These are phyloP conservation scores for Tursiops truncatus DNA, from an alignment of 2,113 vertebrate species.

Conservation along the genomic window DNA sequence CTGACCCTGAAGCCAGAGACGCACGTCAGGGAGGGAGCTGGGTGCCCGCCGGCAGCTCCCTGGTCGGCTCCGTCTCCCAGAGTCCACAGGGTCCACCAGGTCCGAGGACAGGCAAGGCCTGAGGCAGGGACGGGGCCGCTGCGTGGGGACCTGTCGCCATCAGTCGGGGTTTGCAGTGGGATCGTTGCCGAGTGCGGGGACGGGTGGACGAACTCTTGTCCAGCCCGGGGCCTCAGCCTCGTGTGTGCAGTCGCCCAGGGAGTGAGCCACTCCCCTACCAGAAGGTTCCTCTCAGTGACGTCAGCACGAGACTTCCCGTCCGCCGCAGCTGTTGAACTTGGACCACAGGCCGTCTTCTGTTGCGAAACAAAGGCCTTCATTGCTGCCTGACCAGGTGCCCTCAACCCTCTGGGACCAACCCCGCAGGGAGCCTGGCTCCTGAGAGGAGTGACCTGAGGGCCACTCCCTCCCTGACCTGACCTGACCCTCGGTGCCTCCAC, in stretches of 20 bases:
- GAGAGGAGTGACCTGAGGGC: fast-evolving
- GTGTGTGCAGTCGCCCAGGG: neutral
- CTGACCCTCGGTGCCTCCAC: fast-evolving
- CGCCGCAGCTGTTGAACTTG: neutral
- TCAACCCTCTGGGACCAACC: fast-evolving
- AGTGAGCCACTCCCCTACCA: neutral
- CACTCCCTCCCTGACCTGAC: neutral
- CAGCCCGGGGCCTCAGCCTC: neutral
- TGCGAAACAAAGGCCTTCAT: neutral
- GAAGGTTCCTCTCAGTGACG: too few species aligned
- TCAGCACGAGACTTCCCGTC: fast-evolving
- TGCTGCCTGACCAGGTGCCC: fast-evolving
- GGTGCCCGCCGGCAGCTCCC: neutral
- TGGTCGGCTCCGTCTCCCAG: neutral
- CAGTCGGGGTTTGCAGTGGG: neutral
- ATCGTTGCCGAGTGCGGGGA: neutral
- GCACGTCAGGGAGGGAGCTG: too few species aligned
- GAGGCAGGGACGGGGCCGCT: fast-evolving
- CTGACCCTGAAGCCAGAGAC: neutral
- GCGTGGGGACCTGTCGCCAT: neutral
- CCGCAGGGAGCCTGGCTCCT: fast-evolving
- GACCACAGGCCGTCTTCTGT: neutral
- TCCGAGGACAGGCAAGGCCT: neutral
- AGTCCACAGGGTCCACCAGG: neutral
- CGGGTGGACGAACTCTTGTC: fast-evolving